phyloP scores from a whole-genome alignment of 2,797 vertebrate species.

The Neostethus bicornis region DNA sequence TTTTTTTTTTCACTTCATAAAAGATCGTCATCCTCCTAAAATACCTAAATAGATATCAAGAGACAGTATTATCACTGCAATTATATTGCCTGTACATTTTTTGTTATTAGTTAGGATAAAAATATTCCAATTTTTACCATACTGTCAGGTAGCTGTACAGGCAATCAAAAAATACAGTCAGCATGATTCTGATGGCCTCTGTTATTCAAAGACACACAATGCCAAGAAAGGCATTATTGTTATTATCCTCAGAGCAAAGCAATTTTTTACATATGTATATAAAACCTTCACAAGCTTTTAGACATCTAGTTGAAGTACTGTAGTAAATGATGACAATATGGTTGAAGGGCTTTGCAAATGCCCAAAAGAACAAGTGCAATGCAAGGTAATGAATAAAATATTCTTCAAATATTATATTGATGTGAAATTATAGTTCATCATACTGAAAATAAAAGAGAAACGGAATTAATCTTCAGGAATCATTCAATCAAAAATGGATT shows the following conservation, averaged over 20 bases:
- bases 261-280: background rate
- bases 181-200: background rate
- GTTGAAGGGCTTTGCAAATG: background rate
- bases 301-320: background rate
- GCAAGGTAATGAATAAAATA: background rate
- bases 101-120: background rate
- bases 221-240: too few relatives aligned
- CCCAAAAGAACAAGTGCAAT: background rate
- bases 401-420: background rate
- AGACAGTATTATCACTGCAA: background rate
- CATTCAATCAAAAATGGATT: too few relatives aligned
- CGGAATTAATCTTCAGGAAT: too few relatives aligned
- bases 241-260: background rate
- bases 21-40: too few relatives aligned
- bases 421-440: background rate
- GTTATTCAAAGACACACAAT: conserved; percentile 4
- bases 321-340: background rate
- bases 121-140: background rate
- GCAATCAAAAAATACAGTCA: background rate
- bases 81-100: background rate
- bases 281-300: background rate
- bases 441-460: too few relatives aligned
- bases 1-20: too few relatives aligned
- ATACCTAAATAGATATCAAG: too few relatives aligned
- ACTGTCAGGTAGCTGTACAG: background rate